Evolutionary conservation across 23 tunicate genomes (phyloP).

Genomic region (Halocynthia aurantium): DNA sequence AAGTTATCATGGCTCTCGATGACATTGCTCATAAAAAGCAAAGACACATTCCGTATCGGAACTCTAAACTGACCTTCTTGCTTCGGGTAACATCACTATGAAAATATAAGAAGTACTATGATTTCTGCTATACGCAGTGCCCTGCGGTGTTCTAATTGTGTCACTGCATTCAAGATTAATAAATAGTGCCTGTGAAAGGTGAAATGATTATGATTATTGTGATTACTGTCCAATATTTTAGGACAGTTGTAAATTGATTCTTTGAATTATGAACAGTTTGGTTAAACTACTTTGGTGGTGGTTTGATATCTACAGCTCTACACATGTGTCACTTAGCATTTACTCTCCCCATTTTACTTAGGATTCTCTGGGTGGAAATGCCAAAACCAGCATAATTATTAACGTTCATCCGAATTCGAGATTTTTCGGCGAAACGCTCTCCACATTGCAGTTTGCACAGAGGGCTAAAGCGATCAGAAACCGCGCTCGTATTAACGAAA

Average conservation of each 20-base stretch:
- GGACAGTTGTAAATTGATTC: too few species aligned
- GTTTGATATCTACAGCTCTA: too few species aligned
- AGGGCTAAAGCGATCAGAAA: slow-evolving; percentile 69
- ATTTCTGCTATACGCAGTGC: neutral
- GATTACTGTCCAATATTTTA: too few species aligned
- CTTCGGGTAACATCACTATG: slow-evolving; percentile 30
- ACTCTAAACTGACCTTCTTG: slow-evolving; percentile 70
- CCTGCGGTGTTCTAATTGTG: neutral
- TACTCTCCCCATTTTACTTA: neutral
- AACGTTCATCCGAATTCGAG: slow-evolving; percentile 42
- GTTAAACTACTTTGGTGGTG: too few species aligned
- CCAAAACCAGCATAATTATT: slow-evolving; percentile 54
- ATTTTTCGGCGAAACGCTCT: slow-evolving; percentile 51
- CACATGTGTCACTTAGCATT: neutral
- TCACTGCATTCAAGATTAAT: neutral
- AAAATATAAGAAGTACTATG: neutral
- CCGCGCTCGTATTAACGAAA: slow-evolving; percentile 68
- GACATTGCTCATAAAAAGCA: slow-evolving; percentile 37
- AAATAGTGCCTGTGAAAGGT: too few species aligned
- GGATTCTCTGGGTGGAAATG: slow-evolving; percentile 91
- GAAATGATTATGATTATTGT: too few species aligned
- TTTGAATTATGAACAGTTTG: too few species aligned
- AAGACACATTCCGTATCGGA: slow-evolving; percentile 64
- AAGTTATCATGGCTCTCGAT: slow-evolving; percentile 67
- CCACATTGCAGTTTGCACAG: slow-evolving; percentile 72